Conservation (phyloP, 2,888 invertebrate genomes). For the Erynnis tages region DNA sequence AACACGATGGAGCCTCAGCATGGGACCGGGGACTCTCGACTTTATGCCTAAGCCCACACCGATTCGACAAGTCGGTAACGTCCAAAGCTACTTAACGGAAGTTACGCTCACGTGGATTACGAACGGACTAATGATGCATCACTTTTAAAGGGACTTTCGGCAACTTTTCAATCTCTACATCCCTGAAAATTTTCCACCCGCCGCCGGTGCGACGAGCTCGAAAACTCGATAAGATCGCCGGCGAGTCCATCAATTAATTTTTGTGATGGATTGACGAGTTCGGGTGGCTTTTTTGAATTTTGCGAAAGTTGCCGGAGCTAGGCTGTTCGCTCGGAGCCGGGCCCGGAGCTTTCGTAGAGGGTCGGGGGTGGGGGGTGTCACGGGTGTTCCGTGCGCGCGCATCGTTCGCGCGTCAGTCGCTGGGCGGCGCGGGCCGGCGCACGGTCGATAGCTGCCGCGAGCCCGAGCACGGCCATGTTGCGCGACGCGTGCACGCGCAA, state of each 20-base stretch:
- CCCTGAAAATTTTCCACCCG: conserved; percentile 2
- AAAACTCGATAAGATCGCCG: conserved; percentile 6
- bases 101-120: no score
- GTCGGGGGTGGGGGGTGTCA: conserved; percentile 34
- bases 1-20: conserved; percentile 51
- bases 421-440: conserved; percentile 60
- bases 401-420: conserved; percentile 57
- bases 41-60: conserved; percentile 10
- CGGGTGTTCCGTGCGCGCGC: conserved; percentile 62
- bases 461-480: conserved; percentile 63
- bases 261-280: conserved; percentile 19
- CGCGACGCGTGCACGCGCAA: conserved; percentile 65
- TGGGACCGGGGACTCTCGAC: conserved; percentile 16
- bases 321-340: conserved; percentile 38
- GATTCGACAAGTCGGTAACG: no score
- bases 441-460: conserved; percentile 72
- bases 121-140: neutral
- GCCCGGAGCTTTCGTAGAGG: conserved; percentile 37
- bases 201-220: neutral
- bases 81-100: no score
- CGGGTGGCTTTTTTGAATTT: conserved; percentile 27
- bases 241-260: conserved; percentile 14
- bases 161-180: neutral
- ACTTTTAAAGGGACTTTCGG: conserved; percentile 1
- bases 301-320: conserved; percentile 33